Evolutionary conservation across 2,888 invertebrate species (phyloP), one percentile per base, ranked within the genome.

Genomic region (Leptinotarsa rubiginosa): DNA sequence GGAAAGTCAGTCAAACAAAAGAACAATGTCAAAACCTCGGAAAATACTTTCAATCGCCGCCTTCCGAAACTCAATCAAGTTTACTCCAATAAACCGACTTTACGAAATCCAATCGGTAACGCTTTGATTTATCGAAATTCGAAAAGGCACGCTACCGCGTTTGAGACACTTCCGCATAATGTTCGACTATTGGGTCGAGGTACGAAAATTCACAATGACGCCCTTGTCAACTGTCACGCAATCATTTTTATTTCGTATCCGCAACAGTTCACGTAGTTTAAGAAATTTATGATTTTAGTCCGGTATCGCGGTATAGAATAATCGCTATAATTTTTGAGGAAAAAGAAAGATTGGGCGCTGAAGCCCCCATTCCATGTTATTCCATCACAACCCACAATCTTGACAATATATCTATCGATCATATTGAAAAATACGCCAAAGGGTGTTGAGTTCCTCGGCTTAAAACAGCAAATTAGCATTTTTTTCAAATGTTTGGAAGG

Each of bases 111-210:
- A 22, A 56, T 56, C 13, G 20, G 22, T 56, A 13, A 56, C 15
- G 56, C 56, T 22, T 56, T 22, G 56, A 56, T 56, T 56, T 20
- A 56, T 56, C 22, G 22, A 22, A 22, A 56, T 56, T 15, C 22
- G 56, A 20, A 56, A 5, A 16, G 10, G 22, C 56, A 56, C 56
- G 56, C 56, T 15, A 56, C 5, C 4, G 22, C 20, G 41, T 41
- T 41, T 13, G 16, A 16, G 56, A 10, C 56, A 56, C 56, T 56
- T 22, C 25, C 56, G 56, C 56, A 56, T 56, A 56, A 56, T 25
- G 13, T 25, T 5, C 22, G 20, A 4, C 22, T 56, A 56, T 56
- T 13, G 20, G 22, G 15, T 56, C 56, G 56, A 41, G 41, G 56
- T 56, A 56, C 56, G 56, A 22, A 56, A 56, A 20, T 22, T 22